Conservation (phyloP, 2,888 invertebrate genomes). For the Drosophila austrosaltans region DNA sequence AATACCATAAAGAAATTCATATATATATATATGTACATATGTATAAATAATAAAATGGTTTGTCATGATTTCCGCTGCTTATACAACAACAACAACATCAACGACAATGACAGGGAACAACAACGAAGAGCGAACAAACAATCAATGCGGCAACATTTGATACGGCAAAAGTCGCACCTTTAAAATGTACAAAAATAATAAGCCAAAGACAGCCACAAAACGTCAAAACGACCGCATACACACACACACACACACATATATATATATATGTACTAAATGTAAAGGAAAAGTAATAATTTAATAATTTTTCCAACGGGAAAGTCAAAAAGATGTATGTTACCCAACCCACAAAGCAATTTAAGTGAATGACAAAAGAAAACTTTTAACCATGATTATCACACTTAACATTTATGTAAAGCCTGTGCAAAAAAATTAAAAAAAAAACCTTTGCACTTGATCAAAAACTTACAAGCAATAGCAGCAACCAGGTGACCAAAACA, state of each 20-base stretch:
- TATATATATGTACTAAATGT: not conserved
- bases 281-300: constrained; percentile 20
- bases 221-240: not conserved
- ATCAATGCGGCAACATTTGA: constrained; percentile 48
- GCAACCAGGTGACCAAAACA: not conserved
- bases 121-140: constrained; percentile 27
- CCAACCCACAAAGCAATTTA: constrained; percentile 20
- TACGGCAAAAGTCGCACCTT: constrained; percentile 61
- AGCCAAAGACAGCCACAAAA: constrained; percentile 28
- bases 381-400: constrained; percentile 13
- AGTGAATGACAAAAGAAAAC: constrained; percentile 15
- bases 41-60: constrained; percentile 48
- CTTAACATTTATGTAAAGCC: not conserved
- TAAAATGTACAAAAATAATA: constrained; percentile 46
- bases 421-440: not conserved
- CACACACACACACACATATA: constrained; percentile 6
- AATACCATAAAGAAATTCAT: constrained; percentile 61
- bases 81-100: constrained; percentile 46
- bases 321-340: constrained; percentile 17
- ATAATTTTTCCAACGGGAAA: constrained; percentile 23
- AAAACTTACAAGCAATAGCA: not conserved
- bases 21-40: not conserved
- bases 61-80: constrained; percentile 70
- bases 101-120: not conserved
- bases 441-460: not conserved